Evolutionary conservation across 2,113 vertebrate species (phyloP), one percentile per base, ranked within the genome.

Genomic region (Pterocles burchelli): DNA sequence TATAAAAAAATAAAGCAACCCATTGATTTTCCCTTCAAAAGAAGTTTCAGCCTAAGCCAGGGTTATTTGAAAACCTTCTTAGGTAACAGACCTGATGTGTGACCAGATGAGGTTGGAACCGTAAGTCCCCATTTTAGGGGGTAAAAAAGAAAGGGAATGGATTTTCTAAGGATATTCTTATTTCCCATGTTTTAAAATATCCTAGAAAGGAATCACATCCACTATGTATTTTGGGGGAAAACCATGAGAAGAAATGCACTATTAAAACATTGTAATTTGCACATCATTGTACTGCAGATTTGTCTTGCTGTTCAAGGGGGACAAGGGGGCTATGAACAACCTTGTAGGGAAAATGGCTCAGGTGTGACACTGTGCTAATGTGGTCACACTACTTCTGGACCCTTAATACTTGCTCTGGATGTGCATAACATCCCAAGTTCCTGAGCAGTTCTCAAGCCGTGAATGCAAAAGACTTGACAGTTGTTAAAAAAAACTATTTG

Each of bases 1-100:
- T 79, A 88, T 93, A 65, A 93, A 92, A 97, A 96, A 93, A 95
- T 91, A 96, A 97, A 95, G 85, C 84, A 93, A 59, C 41, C 74
- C 82, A 90, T 19, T 96, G 95, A 92, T 96, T 84, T 96, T 96
- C 81, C 84, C 91, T 97, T 98, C 95, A 98, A 97, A 94, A 97
- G 95, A 79, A 71, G 57, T 77, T 97, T 89, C 94, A 89, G 76
- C 58, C 77, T 85, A 77, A 97, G 87, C 94, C 52, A 59, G 71
- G 89, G 78, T 74, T 91, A 89, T 96, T 95, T 97, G 92, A 97
- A 98, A 97, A 43, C 25, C 70, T 97, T 96, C 96, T 95, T 97
- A 97, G 96, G 38, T 94, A 88, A 51, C 58, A 97, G 59, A 79
- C 36, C 41, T 41, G 72, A 92, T 85, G 25, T 93, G 51, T 94